Base-by-base conservation (phyloP, 2,797 vertebrate species). In the Phoeniculus purpureus region DNA sequence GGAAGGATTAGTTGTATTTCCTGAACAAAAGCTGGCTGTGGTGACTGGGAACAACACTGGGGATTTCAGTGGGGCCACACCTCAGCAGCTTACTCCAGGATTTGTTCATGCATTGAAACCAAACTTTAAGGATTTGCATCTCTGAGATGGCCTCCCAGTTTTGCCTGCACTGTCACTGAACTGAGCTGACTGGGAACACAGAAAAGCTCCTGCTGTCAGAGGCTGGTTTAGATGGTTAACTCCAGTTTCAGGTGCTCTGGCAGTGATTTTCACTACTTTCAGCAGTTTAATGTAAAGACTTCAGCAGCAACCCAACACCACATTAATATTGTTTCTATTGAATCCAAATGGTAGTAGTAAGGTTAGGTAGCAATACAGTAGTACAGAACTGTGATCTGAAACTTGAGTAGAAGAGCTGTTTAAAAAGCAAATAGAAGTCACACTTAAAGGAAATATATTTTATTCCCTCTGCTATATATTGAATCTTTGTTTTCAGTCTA, bases 281-380 rank as follows among this genome's bases (percentile, higher is more conserved):
- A 66, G 45, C 6, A 9, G 78, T 59, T 85, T 56, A 54, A 66
- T 48, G 23, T 72, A 62, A 76, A 64, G 47, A 31, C 45, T 79
- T 61, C 2, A 1, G 56, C 77, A 84, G 47, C 56, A 94, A 73
- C 59, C 74, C 52, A 66, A n/a, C n/a, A 81, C 18, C 21, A 50
- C 45, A 40, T 70, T 75, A 90, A 83, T 89, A 83, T 6, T 87
- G 8, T 61, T 87, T 82, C 87, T 37, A 67, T 80, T 92, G 82
- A 60, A 87, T 51, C 22, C 51, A 79, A 83, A 29, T 52, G 50
- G 51, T 52, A 85, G 77, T 15, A 81, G 52, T 58, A 71, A 89
- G 52, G 87, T 83, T 62, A 78, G 20, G 52, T 9, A 70, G 40
- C 40, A 85, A 83, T 54, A 59, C 13, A 81, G 9, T 61, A 75